phyloP scores from a whole-genome alignment of 1,140 invertebrate genomes.

The Drosophila sp. region DNA sequence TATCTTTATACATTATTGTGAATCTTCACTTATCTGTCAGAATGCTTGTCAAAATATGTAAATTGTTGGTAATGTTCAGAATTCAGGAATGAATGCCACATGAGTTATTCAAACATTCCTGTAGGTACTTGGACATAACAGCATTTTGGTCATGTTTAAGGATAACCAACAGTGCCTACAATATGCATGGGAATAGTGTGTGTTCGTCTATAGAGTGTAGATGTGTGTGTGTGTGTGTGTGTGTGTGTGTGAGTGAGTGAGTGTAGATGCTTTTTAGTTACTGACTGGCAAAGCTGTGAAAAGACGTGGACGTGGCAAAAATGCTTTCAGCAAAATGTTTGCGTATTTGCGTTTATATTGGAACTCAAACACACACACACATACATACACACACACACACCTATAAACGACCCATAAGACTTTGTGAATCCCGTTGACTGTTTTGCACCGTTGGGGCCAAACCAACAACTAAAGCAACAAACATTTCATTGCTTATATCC shows the following conservation, averaged over 20 bases:
- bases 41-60: conserved; percentile 13
- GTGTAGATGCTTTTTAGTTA: conserved; percentile 20
- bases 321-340: conserved; percentile 50
- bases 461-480: conserved; percentile 14
- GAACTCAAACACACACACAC: conserved; percentile 37
- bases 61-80: conserved; percentile 10
- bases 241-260: not conserved
- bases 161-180: conserved; percentile 11
- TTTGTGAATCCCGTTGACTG: conserved; percentile 55
- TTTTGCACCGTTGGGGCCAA: conserved; percentile 43
- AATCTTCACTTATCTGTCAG: conserved; percentile 4
- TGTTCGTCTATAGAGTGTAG: not conserved
- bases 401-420: conserved; percentile 20
- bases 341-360: conserved; percentile 62
- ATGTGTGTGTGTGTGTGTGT: not conserved
- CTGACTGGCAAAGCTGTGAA: conserved; percentile 32
- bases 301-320: conserved; percentile 51
- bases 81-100: conserved; percentile 1
- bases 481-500: not conserved
- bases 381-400: conserved; percentile 22
- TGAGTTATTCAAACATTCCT: conserved; percentile 12
- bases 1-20: conserved; percentile 8
- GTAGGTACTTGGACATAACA: conserved; percentile 9
- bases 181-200: conserved; percentile 7
- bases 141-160: conserved; percentile 11